Conservation (phyloP, 2,113 vertebrate genomes). For the Choloepus hoffmanni region DNA sequence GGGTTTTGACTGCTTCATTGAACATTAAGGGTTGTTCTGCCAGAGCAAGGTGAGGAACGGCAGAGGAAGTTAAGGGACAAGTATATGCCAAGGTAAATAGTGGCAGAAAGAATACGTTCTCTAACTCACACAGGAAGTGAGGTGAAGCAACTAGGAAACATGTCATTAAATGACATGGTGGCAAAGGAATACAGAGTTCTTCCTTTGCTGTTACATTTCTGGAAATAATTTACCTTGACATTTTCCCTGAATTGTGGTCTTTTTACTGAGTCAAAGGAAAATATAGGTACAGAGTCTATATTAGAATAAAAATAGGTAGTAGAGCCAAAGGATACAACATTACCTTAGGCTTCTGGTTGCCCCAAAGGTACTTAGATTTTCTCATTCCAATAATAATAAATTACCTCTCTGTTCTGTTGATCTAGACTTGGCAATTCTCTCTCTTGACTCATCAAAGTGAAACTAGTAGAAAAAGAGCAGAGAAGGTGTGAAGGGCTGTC, state of each 20-base stretch:
- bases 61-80: not conserved
- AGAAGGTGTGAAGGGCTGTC: not conserved
- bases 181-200: not conserved
- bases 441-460: not conserved
- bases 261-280: not conserved
- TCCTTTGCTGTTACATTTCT: not conserved
- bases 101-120: not conserved
- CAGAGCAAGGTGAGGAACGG: not conserved
- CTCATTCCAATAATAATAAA: not conserved
- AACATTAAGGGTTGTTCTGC: not conserved
- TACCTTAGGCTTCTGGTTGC: not conserved
- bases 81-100: not conserved
- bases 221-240: conserved; percentile 21
- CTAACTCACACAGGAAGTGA: not conserved
- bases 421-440: not conserved
- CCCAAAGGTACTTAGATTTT: not conserved
- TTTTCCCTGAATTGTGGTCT: not conserved
- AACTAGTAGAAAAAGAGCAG: not conserved
- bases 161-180: not conserved
- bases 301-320: not conserved
- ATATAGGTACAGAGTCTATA: not conserved
- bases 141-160: not conserved
- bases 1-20: not conserved
- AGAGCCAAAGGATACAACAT: not conserved
- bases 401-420: not conserved